phyloP scores from a whole-genome alignment of 1,140 invertebrate genomes.

The Pogonus chalceus region DNA sequence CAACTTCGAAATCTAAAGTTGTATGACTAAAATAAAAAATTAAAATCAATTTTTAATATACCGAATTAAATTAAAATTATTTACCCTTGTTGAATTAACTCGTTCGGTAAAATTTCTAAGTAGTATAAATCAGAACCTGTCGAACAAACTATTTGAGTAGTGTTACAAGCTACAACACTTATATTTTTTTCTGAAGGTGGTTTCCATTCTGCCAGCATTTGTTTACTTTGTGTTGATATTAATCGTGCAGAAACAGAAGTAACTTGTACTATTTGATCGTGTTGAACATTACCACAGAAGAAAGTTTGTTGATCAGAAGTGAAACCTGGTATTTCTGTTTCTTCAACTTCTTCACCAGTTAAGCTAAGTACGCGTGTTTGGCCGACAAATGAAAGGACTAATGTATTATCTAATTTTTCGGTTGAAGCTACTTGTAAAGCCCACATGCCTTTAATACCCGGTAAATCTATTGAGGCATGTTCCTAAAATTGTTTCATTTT shows the following conservation, averaged over 20 bases:
- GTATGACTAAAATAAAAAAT: constrained; percentile 39
- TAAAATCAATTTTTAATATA: constrained; percentile 2
- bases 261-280: constrained; percentile 67
- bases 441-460: constrained; percentile 97
- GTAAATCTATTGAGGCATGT: constrained; percentile 91
- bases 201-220: constrained; percentile 66
- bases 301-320: constrained; percentile 86
- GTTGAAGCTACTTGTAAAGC: constrained; percentile 66
- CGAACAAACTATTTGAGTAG: constrained; percentile 75
- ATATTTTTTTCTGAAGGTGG: constrained; percentile 65
- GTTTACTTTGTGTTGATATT: constrained; percentile 54
- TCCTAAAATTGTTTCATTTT: constrained; percentile 96
- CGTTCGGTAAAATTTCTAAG: constrained; percentile 63
- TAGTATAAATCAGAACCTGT: constrained; percentile 84
- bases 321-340: constrained; percentile 87
- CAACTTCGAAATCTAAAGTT: constrained; percentile 84
- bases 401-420: constrained; percentile 67
- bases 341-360: constrained; percentile 93
- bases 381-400: constrained; percentile 89
- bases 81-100: constrained; percentile 54
- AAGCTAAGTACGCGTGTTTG: constrained; percentile 82
- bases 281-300: constrained; percentile 79
- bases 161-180: constrained; percentile 81
- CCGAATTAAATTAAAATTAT: constrained; percentile 11
- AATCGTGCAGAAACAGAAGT: constrained; percentile 63